phyloP scores from a whole-genome alignment of 2,113 vertebrate species.

The Tachuris rubrigastra region DNA sequence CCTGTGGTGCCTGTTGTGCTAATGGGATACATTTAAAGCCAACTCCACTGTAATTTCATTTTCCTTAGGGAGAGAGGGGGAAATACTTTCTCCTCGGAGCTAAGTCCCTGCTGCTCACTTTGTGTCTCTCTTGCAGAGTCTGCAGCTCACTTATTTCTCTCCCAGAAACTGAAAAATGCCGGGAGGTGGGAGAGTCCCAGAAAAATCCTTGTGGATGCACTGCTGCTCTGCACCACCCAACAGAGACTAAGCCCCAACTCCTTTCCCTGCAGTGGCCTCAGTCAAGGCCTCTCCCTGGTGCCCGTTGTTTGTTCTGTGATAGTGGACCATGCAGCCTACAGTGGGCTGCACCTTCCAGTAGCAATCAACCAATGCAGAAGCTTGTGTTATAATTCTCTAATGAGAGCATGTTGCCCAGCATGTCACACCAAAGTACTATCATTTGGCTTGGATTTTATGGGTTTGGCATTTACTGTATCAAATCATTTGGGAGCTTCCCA shows the following conservation, averaged over 20 bases:
- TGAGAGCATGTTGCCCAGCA: accelerated
- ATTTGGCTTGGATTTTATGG: not conserved
- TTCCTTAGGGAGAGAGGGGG: constrained; percentile 12
- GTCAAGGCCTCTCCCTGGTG: not conserved
- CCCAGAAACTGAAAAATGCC: not conserved
- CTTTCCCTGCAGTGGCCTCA: not conserved
- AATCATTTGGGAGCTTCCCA: not conserved
- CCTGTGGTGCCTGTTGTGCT: constrained; percentile 29
- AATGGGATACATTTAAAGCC: constrained; percentile 40
- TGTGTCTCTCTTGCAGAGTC: not conserved
- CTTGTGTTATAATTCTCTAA: not conserved
- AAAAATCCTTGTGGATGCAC: not conserved
- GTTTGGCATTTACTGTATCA: not conserved
- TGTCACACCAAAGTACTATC: not conserved
- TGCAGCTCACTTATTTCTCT: not conserved
- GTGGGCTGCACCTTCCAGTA: not conserved
- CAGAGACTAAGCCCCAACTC: not conserved
- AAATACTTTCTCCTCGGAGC: not conserved
- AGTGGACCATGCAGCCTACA: not conserved
- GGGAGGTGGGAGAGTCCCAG: not conserved
- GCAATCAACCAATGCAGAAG: not conserved
- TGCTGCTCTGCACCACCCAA: not conserved
- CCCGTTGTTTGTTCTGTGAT: not conserved
- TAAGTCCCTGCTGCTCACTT: not conserved
- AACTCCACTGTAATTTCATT: constrained; percentile 53